Percentiles rank a stretch among this genome's conserved stretches.
Evolutionary conservation across 2,888 invertebrate species (phyloP).

Genomic region (Mellilla xanthometata): DNA sequence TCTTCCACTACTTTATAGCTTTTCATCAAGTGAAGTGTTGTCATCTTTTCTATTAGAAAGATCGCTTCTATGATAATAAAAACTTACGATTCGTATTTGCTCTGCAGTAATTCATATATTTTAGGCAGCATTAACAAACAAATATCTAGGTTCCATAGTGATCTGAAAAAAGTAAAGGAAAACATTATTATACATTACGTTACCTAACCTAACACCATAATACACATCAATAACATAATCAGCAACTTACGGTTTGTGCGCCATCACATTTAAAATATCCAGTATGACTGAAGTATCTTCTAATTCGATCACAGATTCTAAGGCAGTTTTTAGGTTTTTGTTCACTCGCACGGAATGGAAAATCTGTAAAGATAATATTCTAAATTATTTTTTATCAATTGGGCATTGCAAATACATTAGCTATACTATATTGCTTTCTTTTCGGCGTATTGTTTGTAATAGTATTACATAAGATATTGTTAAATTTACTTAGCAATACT

Average conservation of each 20-base stretch:
- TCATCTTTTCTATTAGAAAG: too few species aligned
- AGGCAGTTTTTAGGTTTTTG: slow-evolving; percentile 89
- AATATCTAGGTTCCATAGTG: slow-evolving; percentile 96
- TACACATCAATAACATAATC: not conserved
- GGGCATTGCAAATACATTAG: too few species aligned
- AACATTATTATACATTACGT: not conserved
- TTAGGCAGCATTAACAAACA: slow-evolving; percentile 94
- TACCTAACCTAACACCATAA: too few species aligned
- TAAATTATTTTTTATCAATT: too few species aligned
- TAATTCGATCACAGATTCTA: slow-evolving; percentile 93
- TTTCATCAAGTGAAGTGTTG: too few species aligned
- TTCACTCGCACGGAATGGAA: slow-evolving; percentile 85
- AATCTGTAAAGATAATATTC: slow-evolving; percentile 56
- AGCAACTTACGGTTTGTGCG: slow-evolving; percentile 91
- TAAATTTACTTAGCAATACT: too few species aligned
- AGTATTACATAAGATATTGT: too few species aligned
- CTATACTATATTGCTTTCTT: too few species aligned
- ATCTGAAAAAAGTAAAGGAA: slow-evolving; percentile 83
- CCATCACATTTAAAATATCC: slow-evolving; percentile 94
- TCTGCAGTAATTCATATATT: slow-evolving; percentile 93
- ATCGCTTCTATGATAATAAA: too few species aligned
- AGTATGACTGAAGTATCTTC: slow-evolving; percentile 94
- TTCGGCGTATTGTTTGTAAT: too few species aligned
- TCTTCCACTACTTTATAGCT: too few species aligned
- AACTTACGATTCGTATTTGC: slow-evolving; percentile 98